Percentiles rank a stretch among this genome's conserved stretches.
Evolutionary conservation across 2,888 invertebrate genomes (phyloP).

Genomic region (Drosophila vallismaia): DNA sequence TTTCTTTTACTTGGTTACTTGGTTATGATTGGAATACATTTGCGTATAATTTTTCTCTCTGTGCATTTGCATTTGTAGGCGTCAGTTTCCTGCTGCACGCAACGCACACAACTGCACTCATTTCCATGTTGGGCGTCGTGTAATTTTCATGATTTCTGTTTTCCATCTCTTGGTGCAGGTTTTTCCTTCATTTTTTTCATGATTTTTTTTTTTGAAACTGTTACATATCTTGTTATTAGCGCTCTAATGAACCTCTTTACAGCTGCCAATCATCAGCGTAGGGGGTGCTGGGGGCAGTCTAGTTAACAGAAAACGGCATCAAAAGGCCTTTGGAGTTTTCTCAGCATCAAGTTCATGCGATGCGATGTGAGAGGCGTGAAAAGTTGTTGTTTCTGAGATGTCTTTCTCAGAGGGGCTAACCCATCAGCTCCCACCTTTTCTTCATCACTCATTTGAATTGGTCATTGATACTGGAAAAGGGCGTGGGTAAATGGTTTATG

Average conservation of each 20-base stretch:
- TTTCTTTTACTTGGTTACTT: too few relatives aligned
- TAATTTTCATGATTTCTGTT: conserved; percentile 41
- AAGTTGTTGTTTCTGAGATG: conserved; percentile 35
- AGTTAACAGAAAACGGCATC: conserved; percentile 43
- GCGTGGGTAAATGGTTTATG: conserved; percentile 44
- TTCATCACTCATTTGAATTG: conserved; percentile 45
- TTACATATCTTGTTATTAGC: conserved; percentile 66
- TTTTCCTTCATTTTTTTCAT: conserved; percentile 1
- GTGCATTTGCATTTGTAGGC: conserved; percentile 48
- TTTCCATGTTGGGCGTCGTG: conserved; percentile 46
- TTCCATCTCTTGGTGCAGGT: conserved; percentile 33
- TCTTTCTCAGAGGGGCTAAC: not conserved
- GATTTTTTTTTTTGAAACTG: conserved; percentile 29
- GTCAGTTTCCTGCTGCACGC: conserved; percentile 62
- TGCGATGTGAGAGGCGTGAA: conserved; percentile 66
- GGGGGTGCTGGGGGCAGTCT: conserved; percentile 24
- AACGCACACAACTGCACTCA: conserved; percentile 35
- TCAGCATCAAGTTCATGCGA: conserved; percentile 29
- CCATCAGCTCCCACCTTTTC: conserved; percentile 17
- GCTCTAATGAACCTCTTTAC: conserved; percentile 69
- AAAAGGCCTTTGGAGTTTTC: conserved; percentile 2
- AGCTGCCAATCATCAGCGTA: conserved; percentile 61
- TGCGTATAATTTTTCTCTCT: not conserved
- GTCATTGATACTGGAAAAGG: conserved; percentile 38
- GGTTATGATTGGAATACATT: not conserved